phyloP scores from a whole-genome alignment of 2,113 vertebrate genomes.

The Indicator maculatus region DNA sequence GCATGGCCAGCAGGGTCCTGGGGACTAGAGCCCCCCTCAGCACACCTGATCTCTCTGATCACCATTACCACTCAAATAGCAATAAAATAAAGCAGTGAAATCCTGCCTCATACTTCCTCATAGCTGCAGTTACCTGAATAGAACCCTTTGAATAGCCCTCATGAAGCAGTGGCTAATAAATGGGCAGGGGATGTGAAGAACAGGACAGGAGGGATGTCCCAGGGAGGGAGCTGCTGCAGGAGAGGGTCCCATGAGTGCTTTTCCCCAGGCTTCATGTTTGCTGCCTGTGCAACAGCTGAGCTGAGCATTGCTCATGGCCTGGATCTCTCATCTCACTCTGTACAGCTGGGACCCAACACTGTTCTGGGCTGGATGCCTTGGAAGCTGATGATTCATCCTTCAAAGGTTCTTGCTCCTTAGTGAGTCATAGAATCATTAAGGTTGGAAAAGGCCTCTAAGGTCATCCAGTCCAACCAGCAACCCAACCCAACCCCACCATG shows the following conservation, averaged over 20 bases:
- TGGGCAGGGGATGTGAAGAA: neutral
- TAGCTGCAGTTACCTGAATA: neutral
- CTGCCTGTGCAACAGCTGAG: neutral
- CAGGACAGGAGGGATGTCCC: neutral
- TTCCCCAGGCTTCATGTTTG: rapidly evolving
- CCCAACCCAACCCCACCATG: too few relatives aligned
- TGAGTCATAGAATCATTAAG: neutral
- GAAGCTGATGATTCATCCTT: neutral
- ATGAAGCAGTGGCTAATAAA: neutral
- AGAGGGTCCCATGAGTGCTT: neutral
- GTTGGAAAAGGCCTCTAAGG: too few relatives aligned
- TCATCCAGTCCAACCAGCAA: too few relatives aligned
- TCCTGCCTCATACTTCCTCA: neutral
- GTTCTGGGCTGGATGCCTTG: neutral
- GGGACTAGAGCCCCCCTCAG: neutral
- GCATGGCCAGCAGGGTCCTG: neutral
- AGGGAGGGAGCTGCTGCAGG: neutral
- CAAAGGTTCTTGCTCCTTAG: neutral
- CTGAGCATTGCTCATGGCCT: rapidly evolving
- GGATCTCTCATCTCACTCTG: neutral
- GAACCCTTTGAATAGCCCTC: neutral
- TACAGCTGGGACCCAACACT: neutral
- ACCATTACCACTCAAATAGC: neutral
- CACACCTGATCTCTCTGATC: neutral
- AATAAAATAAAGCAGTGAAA: neutral